Conservation (phyloP, 2,888 invertebrate species). For the Drosophila borborema region DNA sequence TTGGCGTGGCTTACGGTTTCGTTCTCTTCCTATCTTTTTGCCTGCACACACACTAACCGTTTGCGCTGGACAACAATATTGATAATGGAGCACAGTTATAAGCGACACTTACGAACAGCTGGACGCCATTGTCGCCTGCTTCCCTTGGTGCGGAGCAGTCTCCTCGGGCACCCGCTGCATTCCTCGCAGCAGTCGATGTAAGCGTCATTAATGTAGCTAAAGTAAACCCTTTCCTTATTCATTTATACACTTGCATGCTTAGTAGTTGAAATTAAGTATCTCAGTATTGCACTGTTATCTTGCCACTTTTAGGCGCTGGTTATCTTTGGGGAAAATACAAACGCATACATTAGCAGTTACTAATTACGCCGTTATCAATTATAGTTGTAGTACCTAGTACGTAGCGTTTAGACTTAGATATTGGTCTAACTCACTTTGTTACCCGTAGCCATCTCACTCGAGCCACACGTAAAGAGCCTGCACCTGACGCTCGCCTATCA, state of each 20-base stretch:
- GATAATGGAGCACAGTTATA: slow-evolving; percentile 80
- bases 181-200: slow-evolving; percentile 88
- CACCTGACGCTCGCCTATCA: slow-evolving; percentile 96
- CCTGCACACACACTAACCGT: slow-evolving; percentile 51
- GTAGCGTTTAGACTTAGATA: slow-evolving; percentile 28
- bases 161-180: slow-evolving; percentile 88
- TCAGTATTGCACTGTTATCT: slow-evolving; percentile 7
- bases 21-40: slow-evolving; percentile 63
- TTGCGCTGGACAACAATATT: slow-evolving; percentile 42
- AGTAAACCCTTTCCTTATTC: slow-evolving; percentile 1
- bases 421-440: slow-evolving; percentile 58
- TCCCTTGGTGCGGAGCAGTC: slow-evolving; percentile 89
- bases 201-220: slow-evolving; percentile 75
- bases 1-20: slow-evolving; percentile 72
- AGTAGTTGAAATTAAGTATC: slow-evolving; percentile 13
- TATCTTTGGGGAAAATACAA: slow-evolving; percentile 11
- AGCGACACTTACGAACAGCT: slow-evolving; percentile 90
- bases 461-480: slow-evolving; percentile 93
- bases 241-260: slow-evolving; percentile 22
- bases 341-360: slow-evolving; percentile 1
- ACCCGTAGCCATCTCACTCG: slow-evolving; percentile 89
- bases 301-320: not conserved
- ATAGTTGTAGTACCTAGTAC: slow-evolving; percentile 15
- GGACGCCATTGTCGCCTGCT: slow-evolving; percentile 91
- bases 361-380: not conserved